These are phyloP conservation scores for Aphelenchoides avenae DNA, from an alignment of 1,140 invertebrate genomes.

Conservation along the genomic window DNA sequence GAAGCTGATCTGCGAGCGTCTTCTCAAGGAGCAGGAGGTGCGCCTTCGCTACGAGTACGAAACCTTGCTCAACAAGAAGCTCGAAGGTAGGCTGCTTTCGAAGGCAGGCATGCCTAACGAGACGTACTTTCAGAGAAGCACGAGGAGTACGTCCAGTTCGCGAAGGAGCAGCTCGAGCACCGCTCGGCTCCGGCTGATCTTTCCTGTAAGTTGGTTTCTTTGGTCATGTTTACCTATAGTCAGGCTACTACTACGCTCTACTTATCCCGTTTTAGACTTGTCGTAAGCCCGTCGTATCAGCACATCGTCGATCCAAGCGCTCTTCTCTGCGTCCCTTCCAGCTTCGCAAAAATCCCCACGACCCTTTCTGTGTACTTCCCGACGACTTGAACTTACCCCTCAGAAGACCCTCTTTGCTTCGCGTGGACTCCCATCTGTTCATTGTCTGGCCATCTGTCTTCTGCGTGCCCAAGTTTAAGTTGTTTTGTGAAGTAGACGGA, in stretches of 20 bases:
- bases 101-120: too few species aligned
- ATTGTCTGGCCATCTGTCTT: too few species aligned
- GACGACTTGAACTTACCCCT: too few species aligned
- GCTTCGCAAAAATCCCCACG: too few species aligned
- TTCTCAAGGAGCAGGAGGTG: conserved; percentile 53
- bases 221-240: neutral
- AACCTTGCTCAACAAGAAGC: conserved; percentile 44
- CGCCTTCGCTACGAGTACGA: conserved; percentile 59
- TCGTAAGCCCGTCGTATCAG: neutral
- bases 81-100: conserved; percentile 53
- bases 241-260: neutral
- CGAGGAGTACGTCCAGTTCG: conserved; percentile 58
- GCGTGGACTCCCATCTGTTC: too few species aligned
- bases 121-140: conserved; percentile 58
- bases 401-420: too few species aligned
- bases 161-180: conserved; percentile 52
- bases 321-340: neutral
- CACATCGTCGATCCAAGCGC: neutral
- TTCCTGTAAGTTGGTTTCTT: conserved; percentile 2
- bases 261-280: conserved; percentile 4
- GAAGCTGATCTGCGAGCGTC: conserved; percentile 49
- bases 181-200: too few species aligned
- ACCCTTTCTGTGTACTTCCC: too few species aligned
- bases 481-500: too few species aligned
- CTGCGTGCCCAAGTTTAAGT: too few species aligned